phyloP scores from a whole-genome alignment of 2,113 vertebrate genomes.

The Sprattus sprattus region DNA sequence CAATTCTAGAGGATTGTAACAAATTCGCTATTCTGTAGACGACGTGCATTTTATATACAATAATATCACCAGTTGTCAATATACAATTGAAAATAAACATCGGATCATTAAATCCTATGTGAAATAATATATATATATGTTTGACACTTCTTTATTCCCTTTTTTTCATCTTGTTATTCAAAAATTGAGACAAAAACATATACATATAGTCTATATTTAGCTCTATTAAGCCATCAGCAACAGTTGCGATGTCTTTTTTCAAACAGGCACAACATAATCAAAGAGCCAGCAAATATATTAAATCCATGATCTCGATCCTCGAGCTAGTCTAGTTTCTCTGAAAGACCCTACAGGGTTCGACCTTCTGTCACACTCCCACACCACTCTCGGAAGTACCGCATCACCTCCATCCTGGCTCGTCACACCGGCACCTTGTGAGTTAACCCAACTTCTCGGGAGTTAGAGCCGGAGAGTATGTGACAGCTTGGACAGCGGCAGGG shows the following conservation, averaged over 20 bases:
- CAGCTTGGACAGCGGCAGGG: constrained; percentile 26
- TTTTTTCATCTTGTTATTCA: not conserved
- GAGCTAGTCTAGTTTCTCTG: not conserved
- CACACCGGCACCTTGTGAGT: constrained; percentile 10
- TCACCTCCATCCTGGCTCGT: not conserved
- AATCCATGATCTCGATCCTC: not conserved
- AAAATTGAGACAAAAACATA: not conserved
- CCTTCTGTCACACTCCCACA: not conserved
- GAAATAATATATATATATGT: not conserved
- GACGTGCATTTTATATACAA: not conserved
- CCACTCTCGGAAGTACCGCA: not conserved
- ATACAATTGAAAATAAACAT: not conserved
- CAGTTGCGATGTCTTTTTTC: not conserved
- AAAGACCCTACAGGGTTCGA: not conserved
- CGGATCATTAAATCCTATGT: not conserved
- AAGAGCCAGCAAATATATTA: not conserved
- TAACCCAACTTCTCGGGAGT: constrained; percentile 14
- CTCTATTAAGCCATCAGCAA: not conserved
- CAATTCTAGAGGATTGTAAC: not conserved
- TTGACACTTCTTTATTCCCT: not conserved
- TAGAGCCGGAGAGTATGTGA: constrained; percentile 26
- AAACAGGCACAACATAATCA: not conserved
- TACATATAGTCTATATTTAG: too few relatives aligned
- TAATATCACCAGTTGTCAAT: not conserved
- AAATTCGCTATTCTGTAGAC: not conserved